Evolutionary conservation across 2,113 vertebrate genomes (phyloP).

Genomic region (Probosciger aterrimus): DNA sequence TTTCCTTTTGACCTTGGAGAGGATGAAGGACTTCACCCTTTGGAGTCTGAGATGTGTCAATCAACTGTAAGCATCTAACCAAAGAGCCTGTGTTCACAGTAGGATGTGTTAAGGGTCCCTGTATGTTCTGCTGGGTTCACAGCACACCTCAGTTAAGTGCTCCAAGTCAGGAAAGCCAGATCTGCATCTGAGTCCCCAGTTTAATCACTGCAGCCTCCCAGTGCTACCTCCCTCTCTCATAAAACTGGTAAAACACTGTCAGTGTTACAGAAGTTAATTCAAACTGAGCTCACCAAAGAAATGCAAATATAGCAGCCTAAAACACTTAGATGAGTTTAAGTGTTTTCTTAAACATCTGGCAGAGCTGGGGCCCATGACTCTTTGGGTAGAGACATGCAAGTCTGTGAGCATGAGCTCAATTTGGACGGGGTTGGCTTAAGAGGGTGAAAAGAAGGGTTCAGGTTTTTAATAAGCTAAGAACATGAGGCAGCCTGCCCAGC

Average conservation of each 20-base stretch:
- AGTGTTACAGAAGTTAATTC: neutral
- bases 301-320: neutral
- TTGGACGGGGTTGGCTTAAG: neutral
- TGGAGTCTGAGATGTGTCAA: neutral
- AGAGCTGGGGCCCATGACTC: neutral
- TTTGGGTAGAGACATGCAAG: neutral
- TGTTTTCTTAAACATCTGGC: neutral
- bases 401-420: neutral
- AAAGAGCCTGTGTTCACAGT: neutral
- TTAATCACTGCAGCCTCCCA: neutral
- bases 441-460: neutral
- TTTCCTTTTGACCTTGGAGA: neutral
- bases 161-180: neutral
- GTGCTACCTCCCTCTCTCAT: neutral
- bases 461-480: constrained; percentile 53
- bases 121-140: neutral
- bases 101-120: neutral
- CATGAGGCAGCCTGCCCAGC: constrained; percentile 57
- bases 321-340: neutral
- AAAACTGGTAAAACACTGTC: neutral
- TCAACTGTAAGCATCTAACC: neutral
- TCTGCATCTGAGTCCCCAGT: neutral
- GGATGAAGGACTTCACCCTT: neutral
- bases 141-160: accelerated
- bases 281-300: neutral